Evolutionary conservation across 2,113 vertebrate species (phyloP).

Genomic region (Ornithorhynchus anatinus): DNA sequence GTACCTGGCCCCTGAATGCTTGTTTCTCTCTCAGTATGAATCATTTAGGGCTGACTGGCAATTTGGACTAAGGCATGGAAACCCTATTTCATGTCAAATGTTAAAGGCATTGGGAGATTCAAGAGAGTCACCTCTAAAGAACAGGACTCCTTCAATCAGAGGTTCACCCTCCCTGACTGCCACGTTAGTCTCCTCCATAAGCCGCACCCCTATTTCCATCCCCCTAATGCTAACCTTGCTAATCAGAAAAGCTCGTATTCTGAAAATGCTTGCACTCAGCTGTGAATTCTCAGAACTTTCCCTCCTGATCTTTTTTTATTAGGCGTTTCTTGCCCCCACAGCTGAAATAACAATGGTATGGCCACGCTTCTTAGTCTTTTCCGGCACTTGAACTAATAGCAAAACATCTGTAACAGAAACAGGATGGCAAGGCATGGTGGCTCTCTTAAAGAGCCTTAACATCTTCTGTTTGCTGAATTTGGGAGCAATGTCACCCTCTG

Average conservation of each 20-base stretch:
- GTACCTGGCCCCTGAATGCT: too few relatives aligned
- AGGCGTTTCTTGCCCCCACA: not conserved
- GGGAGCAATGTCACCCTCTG: not conserved
- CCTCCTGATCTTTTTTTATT: conserved; percentile 27
- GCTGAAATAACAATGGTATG: conserved; percentile 59
- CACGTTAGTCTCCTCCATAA: too few relatives aligned
- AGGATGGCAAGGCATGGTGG: not conserved
- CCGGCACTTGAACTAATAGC: not conserved
- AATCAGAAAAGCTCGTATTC: conserved; percentile 57
- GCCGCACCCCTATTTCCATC: too few relatives aligned
- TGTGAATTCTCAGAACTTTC: conserved; percentile 36
- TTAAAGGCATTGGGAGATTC: too few relatives aligned
- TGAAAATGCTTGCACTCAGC: conserved; percentile 20
- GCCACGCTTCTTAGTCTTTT: conserved; percentile 15
- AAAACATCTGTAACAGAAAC: conserved; percentile 29
- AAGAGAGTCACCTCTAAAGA: not conserved
- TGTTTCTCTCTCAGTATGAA: too few relatives aligned
- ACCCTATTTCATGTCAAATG: too few relatives aligned
- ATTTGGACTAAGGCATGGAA: too few relatives aligned
- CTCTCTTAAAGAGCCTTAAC: not conserved
- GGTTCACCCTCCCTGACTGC: too few relatives aligned
- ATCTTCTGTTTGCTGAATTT: conserved; percentile 24
- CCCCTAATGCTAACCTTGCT: conserved; percentile 34
- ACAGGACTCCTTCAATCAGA: too few relatives aligned
- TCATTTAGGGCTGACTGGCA: too few relatives aligned